Evolutionary conservation across 2,888 invertebrate species (phyloP), one percentile per base, ranked within the genome.

Genomic region (Deroplatys truncata): DNA sequence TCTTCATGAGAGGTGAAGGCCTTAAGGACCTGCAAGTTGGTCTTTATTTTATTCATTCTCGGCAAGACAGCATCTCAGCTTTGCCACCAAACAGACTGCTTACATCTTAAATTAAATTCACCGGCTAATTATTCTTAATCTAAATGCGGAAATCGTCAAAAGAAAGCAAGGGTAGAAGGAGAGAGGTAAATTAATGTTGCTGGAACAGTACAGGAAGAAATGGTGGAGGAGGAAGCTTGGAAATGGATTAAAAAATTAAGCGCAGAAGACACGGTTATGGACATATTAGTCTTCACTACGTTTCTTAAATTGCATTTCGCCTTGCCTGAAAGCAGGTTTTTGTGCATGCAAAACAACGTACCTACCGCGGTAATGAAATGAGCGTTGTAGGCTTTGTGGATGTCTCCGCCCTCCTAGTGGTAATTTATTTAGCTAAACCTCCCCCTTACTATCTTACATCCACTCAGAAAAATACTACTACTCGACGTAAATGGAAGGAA

Each of bases 241-340:
- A 28, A 84, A 28, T 15, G 29, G 29, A 28, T 28, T 84, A 84
- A 84, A 84, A 84, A 28, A 84, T 84, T 28, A 84, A 29, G 29
- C 84, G 84, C 84, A 84, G 84, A 84, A 84, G 29, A 84, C 29
- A 84, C 84, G 28, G 43, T 82, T 82, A 28, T 82, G 56, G 29
- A 43, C 87, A 35, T 82, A 87, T 83, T 87, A 87, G 56, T 83
- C 28, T 35, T 83, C 35, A 82, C 87, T 82, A 43, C 43, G 82
- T 83, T 35, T 87, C 83, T 83, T 72, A 83, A 87, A 87, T 83
- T 87, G 72, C 87, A 87, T 87, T 87, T 82, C 31, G 82, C 20
- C 56, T 72, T 72, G 56, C 56, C 56, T 72, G 56, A 72, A 25
- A 72, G 56, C 56, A 72, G 56, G 56, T 31, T 35, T 87, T 84